phyloP scores from a whole-genome alignment of 2,797 vertebrate species.

The Bradypodion ventrale region DNA sequence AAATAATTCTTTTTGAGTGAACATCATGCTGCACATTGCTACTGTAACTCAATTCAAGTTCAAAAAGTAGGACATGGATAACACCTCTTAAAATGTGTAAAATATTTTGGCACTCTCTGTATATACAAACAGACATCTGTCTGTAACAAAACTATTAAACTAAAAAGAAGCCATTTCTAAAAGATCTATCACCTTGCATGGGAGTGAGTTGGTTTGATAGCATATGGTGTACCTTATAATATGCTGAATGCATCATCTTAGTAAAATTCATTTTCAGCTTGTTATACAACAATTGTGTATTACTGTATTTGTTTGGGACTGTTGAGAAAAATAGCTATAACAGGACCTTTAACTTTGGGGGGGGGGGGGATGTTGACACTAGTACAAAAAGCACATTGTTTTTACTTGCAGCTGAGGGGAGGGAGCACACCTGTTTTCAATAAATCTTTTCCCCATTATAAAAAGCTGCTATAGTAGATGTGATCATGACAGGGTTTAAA shows the following conservation, averaged over 20 bases:
- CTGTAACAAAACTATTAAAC: background rate
- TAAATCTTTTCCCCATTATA: constrained; percentile 36
- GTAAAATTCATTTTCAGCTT: background rate
- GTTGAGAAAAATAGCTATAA: constrained; percentile 3
- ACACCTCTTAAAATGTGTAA: no score
- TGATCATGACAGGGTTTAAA: constrained; percentile 53
- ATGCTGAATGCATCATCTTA: background rate
- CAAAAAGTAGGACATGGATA: no score
- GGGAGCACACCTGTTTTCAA: background rate
- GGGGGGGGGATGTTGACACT: constrained; percentile 59
- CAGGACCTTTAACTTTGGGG: constrained; percentile 38
- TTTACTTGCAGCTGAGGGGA: constrained; percentile 14
- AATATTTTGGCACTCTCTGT: no score
- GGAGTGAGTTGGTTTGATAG: background rate
- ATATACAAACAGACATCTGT: background rate
- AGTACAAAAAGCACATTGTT: constrained; percentile 10
- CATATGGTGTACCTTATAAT: background rate
- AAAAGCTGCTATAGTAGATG: constrained; percentile 57
- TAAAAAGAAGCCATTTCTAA: background rate
- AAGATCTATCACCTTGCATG: background rate
- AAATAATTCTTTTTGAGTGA: no score
- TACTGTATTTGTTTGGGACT: background rate
- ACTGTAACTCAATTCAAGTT: no score
- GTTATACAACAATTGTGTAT: background rate
- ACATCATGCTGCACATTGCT: no score